Conservation (phyloP, 2,113 vertebrate genomes). For the Bungarus multicinctus region DNA sequence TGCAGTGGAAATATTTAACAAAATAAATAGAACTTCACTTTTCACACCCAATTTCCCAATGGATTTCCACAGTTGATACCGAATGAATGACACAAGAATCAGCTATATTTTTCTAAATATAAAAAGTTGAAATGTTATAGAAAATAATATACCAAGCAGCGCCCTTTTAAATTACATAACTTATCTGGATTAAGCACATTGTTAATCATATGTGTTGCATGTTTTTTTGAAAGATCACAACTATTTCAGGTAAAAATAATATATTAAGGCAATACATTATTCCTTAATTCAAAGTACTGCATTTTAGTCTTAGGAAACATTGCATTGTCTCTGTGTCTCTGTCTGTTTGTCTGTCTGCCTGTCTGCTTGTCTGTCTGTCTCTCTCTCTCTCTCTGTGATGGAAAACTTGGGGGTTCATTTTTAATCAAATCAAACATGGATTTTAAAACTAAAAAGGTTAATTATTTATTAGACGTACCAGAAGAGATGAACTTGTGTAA, state of each 20-base stretch:
- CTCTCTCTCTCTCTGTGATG: background rate
- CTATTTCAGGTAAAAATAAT: background rate
- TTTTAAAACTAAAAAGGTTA: background rate
- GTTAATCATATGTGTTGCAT: background rate
- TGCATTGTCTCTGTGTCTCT: background rate
- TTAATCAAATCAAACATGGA: background rate
- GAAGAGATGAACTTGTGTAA: constrained; percentile 87
- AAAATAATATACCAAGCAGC: background rate
- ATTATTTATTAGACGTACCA: constrained; percentile 63
- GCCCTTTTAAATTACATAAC: background rate
- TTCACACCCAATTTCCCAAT: background rate
- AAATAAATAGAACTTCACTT: background rate
- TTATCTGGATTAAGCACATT: background rate
- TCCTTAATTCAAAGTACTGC: constrained; percentile 4
- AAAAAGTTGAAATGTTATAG: background rate
- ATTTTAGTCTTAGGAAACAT: background rate
- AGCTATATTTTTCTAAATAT: background rate
- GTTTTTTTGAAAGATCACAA: background rate
- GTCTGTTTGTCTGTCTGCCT: accelerated
- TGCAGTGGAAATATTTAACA: background rate
- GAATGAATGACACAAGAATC: background rate
- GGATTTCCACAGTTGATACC: background rate
- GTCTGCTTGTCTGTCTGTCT: too few species aligned
- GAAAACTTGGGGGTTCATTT: background rate
- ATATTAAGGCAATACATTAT: background rate